phyloP scores from a whole-genome alignment of 1,140 invertebrate species.

The Drosophila jambulina region DNA sequence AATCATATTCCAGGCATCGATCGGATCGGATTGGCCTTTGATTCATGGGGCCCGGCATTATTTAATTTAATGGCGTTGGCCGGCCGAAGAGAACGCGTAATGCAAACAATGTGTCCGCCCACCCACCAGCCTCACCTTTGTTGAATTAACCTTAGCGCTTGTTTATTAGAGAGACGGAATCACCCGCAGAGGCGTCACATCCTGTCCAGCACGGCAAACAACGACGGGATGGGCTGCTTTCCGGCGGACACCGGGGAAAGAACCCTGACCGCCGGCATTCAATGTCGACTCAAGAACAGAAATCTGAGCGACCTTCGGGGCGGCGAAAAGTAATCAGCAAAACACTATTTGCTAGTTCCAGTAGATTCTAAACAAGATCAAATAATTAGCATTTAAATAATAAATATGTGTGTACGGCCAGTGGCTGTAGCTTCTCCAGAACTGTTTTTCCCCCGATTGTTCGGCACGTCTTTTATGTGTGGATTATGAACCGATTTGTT shows the following conservation, averaged over 20 bases:
- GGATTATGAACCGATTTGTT: slow-evolving; percentile 39
- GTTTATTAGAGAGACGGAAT: slow-evolving; percentile 72
- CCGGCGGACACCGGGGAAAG: slow-evolving; percentile 5
- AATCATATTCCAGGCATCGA: slow-evolving; percentile 38
- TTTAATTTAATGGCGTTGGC: slow-evolving; percentile 21
- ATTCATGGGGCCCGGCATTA: slow-evolving; percentile 25
- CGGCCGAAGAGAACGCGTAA: slow-evolving; percentile 10
- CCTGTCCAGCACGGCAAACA: slow-evolving; percentile 55
- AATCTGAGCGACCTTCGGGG: slow-evolving; percentile 33
- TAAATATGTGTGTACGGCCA: slow-evolving; percentile 59
- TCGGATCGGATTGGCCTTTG: slow-evolving; percentile 18
- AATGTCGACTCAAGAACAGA: slow-evolving; percentile 21
- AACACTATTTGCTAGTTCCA: slow-evolving; percentile 8
- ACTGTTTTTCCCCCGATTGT: slow-evolving; percentile 36
- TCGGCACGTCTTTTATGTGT: slow-evolving; percentile 43
- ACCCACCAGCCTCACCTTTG: slow-evolving; percentile 48
- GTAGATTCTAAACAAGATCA: slow-evolving; percentile 55
- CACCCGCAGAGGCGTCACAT: slow-evolving; percentile 67
- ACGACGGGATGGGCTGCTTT: slow-evolving; percentile 7
- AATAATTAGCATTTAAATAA: slow-evolving; percentile 67
- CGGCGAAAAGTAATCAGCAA: slow-evolving; percentile 37
- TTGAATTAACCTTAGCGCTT: slow-evolving; percentile 67
- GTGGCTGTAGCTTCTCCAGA: slow-evolving; percentile 10
- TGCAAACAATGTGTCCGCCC: slow-evolving; percentile 48
- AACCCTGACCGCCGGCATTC: slow-evolving; percentile 63